A percentile compares a stretch with the other conserved stretches of the same genome.
Conservation (phyloP, 2,797 vertebrate genomes). For the Benthosema pterotum region DNA sequence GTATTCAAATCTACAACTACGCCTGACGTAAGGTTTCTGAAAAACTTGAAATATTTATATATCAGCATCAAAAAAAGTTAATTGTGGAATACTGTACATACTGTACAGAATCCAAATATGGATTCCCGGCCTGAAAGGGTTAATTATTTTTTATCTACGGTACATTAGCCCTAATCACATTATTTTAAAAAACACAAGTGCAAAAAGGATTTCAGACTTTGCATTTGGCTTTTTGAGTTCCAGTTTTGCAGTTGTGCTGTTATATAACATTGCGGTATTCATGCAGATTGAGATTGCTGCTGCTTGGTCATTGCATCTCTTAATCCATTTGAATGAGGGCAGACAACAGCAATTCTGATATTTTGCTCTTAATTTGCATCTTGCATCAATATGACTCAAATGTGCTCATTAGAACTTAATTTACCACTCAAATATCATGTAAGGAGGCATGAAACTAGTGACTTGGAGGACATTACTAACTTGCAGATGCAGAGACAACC, state of each 20-base stretch:
- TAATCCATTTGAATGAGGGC: not conserved
- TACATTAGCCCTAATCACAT: not conserved
- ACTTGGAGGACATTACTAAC: conserved; percentile 6
- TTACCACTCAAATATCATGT: not conserved
- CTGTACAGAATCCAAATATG: too few species aligned
- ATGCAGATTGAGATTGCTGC: not conserved
- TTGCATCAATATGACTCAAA: not conserved
- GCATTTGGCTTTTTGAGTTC: not conserved
- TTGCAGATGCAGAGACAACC: not conserved
- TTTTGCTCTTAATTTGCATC: not conserved
- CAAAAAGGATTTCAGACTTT: conserved; percentile 1
- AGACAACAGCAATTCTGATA: not conserved
- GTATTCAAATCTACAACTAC: too few species aligned
- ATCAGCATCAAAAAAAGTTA: too few species aligned
- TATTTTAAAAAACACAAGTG: not conserved
- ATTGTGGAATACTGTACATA: too few species aligned
- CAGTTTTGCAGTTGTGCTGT: conserved; percentile 47
- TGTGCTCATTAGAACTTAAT: not conserved
- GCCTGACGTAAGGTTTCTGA: too few species aligned
- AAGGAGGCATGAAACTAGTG: conserved; percentile 1
- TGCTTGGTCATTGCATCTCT: not conserved
- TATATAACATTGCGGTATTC: not conserved
- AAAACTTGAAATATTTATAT: too few species aligned
- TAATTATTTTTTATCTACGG: too few species aligned
- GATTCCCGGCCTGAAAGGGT: too few species aligned